Conservation (phyloP, 1,140 invertebrate genomes). For the Drosophila sechellia region DNA sequence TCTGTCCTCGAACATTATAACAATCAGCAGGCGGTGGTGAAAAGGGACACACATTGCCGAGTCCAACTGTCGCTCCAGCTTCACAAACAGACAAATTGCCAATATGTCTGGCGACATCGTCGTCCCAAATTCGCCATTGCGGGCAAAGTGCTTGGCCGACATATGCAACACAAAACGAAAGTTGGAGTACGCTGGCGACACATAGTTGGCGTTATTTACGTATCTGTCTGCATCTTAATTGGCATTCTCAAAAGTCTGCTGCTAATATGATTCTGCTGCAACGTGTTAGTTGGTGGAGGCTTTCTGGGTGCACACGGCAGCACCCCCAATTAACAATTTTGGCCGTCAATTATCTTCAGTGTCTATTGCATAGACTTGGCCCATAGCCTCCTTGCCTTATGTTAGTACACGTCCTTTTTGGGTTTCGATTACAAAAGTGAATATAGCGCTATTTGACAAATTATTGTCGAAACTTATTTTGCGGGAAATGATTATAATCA, state of each 20-base stretch:
- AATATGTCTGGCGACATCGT: slow-evolving; percentile 61
- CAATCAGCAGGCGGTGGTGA: slow-evolving; percentile 9
- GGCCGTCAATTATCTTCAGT: slow-evolving; percentile 24
- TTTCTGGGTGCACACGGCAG: background rate
- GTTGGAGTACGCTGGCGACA: slow-evolving; percentile 30
- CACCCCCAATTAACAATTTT: slow-evolving; percentile 6
- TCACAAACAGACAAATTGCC: slow-evolving; percentile 52
- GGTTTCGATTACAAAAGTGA: background rate
- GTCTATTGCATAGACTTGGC: slow-evolving; percentile 6
- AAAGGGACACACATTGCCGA: slow-evolving; percentile 8
- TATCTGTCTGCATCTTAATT: slow-evolving; percentile 40
- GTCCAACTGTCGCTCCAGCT: slow-evolving; percentile 22
- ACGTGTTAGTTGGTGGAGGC: background rate
- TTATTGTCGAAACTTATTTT: background rate
- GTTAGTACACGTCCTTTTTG: background rate
- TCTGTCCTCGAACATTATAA: background rate
- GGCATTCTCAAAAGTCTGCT: slow-evolving; percentile 25
- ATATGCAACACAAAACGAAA: slow-evolving; percentile 32
- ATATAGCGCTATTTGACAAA: background rate
- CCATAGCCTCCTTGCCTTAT: background rate
- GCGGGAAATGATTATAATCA: background rate
- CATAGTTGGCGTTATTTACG: slow-evolving; percentile 51
- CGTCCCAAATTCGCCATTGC: slow-evolving; percentile 22
- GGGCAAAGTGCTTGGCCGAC: slow-evolving; percentile 42
- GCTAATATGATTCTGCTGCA: slow-evolving; percentile 37